Evolutionary conservation across 2,113 vertebrate species (phyloP), one percentile per base, ranked within the genome.

Genomic region (Xerus inauris): DNA sequence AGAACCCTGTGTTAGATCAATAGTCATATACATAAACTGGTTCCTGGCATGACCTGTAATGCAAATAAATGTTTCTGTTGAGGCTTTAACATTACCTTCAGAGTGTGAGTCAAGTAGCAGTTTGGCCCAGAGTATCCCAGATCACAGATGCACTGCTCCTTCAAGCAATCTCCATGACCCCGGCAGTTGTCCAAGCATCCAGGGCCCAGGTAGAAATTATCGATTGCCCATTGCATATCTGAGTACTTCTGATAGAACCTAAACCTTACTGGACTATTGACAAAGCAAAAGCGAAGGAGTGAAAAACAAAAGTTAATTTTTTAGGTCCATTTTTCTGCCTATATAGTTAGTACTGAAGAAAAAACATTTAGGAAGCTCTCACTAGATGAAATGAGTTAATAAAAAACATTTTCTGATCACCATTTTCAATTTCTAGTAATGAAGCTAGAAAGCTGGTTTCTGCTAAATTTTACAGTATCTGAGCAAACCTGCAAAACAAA

Each of bases 181-280:
- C 98, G 99, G 71, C 99, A 99, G 98, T 99, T 99, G 98, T 98
- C 98, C n/a, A 98, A 96, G 96, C 99, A 99, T 0, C 99, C 99
- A 69, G 99, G 99, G 30, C 99, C 99, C 85, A 99, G 99, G 97
- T 99, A 99, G 97, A 99, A 99, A 97, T 99, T 99, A 98, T 99
- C 99, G 4, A 99, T 99, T 35, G 99, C 99, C 99, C 99, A 99
- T 95, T 99, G 99, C 80, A 98, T 97, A 95, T 99, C 99, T 62
- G 99, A 99, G 96, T 99, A 99, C 98, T 99, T 99, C 98, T 99
- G 99, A 98, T 99, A 99, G 98, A 99, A 99, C n/a, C 99, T 98
- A 98, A 99, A 99, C 65, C 99, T 99, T 88, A 99, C 99, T 0
- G 99, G 98, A 91, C 99, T 99, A 95, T 76, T 88, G 38, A 91